Conservation (phyloP, 2,113 vertebrate species). For the Heloderma charlesbogerti region DNA sequence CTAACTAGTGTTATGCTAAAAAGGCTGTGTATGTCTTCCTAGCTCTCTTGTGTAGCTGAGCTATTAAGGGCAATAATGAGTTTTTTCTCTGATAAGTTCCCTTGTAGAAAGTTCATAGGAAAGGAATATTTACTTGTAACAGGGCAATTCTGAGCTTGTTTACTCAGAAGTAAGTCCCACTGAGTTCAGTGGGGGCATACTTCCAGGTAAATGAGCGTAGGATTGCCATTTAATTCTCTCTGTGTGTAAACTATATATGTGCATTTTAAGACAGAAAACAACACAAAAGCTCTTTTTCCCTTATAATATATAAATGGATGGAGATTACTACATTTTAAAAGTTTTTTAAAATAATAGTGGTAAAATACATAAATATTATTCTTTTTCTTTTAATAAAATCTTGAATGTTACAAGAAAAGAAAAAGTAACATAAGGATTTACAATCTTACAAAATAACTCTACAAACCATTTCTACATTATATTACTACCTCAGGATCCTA, state of each 20-base stretch:
- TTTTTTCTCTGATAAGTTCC: constrained; percentile 33
- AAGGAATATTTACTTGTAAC: constrained; percentile 17
- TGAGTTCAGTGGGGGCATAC: not conserved
- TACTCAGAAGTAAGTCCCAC: not conserved
- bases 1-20: not conserved
- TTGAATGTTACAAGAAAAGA: not conserved
- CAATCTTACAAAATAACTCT: not conserved
- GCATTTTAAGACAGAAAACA: too few species aligned
- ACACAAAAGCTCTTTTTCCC: too few species aligned
- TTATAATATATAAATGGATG: not conserved
- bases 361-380: not conserved
- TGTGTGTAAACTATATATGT: not conserved
- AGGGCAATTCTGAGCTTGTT: not conserved
- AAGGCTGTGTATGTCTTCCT: not conserved
- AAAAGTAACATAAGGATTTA: not conserved
- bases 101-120: not conserved
- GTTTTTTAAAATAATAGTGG: not conserved
- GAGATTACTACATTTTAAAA: not conserved
- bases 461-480: not conserved
- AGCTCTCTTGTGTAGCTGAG: constrained; percentile 3
- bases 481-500: not conserved
- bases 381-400: not conserved
- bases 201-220: not conserved
- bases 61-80: constrained; percentile 46
- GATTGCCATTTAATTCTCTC: not conserved